Base-by-base conservation (phyloP, 2,888 invertebrate species). In the Cactoblastis cactorum region DNA sequence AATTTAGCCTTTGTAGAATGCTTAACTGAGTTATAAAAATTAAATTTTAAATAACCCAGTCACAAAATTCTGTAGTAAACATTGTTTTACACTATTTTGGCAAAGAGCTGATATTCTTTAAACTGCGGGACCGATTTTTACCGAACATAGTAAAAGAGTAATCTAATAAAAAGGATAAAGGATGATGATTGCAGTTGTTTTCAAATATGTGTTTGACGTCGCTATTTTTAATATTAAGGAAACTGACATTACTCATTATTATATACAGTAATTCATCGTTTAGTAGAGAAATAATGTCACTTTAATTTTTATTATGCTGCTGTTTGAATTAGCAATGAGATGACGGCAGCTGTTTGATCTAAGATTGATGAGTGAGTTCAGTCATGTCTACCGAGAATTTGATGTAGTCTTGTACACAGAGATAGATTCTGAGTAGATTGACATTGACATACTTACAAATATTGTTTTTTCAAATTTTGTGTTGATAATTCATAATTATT, bases 341-440 rank as follows among this genome's bases (percentile, higher is more conserved):
- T 43, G 24, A 39, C n/a, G 22, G 22, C 12, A 14, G 14, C 12
- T 43, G 41, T 43, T 43, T 43, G 24, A 43, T 43, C 41, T 43
- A 4, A 43, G 41, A 43, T 43, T 43, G 41, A 43, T 43, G 41
- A 15, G 41, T 22, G 28, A 9, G 28, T n/a, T 19, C 15, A 28
- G 41, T 43, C 14, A 43, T 43, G 9, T 43, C 28, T 43, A 43
- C 41, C 22, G 22, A 12, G 41, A 43, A 43, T 43, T 24, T 43
- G 8, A 43, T 43, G 41, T 15, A 8, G 24, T 15, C n/a, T 43
- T 24, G 15, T 43, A 15, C 9, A 24, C 41, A 24, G 3, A 14
- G 8, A 43, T 43, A 38, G 9, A n/a, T n/a, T n/a, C n/a, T n/a
- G 24, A 24, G 41, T 24, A 8, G 41, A n/a, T 28, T 28, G 28